Evolutionary conservation across 2,888 invertebrate species (phyloP), one percentile per base, ranked within the genome.

Genomic region (Melieria crassipennis): DNA sequence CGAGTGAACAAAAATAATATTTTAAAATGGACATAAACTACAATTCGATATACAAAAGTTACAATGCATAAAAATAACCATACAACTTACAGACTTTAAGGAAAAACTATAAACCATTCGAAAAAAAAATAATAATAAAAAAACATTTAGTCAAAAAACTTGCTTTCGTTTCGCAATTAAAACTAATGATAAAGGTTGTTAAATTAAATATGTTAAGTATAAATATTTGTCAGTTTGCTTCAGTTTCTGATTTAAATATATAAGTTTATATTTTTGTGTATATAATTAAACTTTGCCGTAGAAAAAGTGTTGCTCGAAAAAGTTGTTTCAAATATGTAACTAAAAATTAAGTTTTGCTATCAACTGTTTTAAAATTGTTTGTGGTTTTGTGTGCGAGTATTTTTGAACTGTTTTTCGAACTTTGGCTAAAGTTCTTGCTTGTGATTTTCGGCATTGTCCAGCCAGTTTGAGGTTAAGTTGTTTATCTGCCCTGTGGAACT

Each of bases 351-450:
- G 30, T 5, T 52, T 52, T 52, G 6, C 13, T 11, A 52, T 52
- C 13, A 50, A 50, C 7, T 50, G 50, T 52, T 52, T 52, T 52
- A 5, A 7, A n/a, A n/a, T 52, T 52, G 5, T 13, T n/a, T 52
- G 52, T 5, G 52, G 52, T 13, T 52, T 13, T 16, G 30, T 57
- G 57, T 57, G 57, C 57, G 57, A 57, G 57, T 57, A 57, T 57
- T 57, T 30, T 30, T 30, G 30, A 30, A 30, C 30, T 30, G 30
- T 30, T 30, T 30, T 30, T 30, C 2, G 30, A 30, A 30, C 30
- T 30, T 30, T 30, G 30, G 30, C 30, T 30, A 30, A 30, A 30
- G 30, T 30, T 57, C 30, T 57, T 52, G 9, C 13, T 52, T 13
- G 1, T 11, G 13, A n/a, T 52, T 52, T 52, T 52, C 10, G 11